A percentile compares a stretch with the other conserved stretches of the same genome.
Evolutionary conservation across 1,140 invertebrate species (phyloP).

Genomic region (Eulimnadia texana): DNA sequence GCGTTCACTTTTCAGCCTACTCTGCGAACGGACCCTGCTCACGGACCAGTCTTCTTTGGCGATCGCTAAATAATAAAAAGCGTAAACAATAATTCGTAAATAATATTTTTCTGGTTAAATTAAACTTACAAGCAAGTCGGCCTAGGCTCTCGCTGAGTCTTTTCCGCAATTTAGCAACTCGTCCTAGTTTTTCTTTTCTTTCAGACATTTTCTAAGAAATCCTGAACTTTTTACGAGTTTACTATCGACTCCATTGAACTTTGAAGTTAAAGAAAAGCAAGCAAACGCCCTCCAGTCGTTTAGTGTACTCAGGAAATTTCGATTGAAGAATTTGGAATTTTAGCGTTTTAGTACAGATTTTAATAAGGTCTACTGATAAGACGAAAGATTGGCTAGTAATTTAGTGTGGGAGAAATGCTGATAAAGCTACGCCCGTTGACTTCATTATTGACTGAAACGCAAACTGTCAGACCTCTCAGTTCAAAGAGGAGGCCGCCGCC

Average conservation of each 20-base stretch:
- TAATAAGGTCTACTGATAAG: no score
- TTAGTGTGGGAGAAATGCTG: no score
- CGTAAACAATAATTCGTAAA: not conserved
- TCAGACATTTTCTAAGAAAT: not conserved
- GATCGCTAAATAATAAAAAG: not conserved
- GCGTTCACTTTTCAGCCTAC: not conserved
- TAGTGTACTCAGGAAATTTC: no score
- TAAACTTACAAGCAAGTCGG: conserved; percentile 9
- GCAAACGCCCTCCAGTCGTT: no score
- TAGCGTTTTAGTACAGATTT: no score
- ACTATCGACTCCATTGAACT: not conserved
- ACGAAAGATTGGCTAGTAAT: no score
- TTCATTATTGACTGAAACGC: not conserved
- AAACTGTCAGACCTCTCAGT: not conserved
- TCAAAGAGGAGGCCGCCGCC: not conserved
- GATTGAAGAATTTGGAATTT: no score
- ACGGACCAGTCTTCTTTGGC: conserved; percentile 10
- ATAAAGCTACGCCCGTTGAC: not conserved
- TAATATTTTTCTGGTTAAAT: no score
- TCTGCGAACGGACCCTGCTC: conserved; percentile 1
- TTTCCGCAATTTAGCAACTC: conserved; percentile 3
- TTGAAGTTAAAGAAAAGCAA: no score
- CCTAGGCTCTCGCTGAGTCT: conserved; percentile 11
- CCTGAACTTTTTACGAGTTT: no score
- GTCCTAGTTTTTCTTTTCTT: conserved; percentile 9